Conservation (phyloP, 2,113 vertebrate genomes). For the Pseudolaguvia tuberculata region DNA sequence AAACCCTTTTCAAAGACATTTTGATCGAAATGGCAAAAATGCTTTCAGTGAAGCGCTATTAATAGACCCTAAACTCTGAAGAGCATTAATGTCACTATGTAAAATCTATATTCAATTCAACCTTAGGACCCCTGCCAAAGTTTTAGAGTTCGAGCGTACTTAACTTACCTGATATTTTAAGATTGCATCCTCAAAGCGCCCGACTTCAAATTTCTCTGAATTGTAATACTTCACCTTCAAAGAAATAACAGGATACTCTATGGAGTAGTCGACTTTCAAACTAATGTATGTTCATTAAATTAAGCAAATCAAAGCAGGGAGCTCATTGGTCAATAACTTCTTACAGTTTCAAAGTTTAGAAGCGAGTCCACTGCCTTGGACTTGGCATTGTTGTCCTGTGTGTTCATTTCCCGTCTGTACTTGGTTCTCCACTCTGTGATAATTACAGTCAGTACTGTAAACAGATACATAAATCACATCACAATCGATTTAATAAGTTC, state of each 20-base stretch:
- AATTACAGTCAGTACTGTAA: constrained; percentile 77
- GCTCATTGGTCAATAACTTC: not conserved
- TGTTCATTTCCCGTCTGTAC: constrained; percentile 84
- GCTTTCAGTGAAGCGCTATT: not conserved
- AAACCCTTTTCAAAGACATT: not conserved
- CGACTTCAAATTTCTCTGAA: constrained; percentile 79
- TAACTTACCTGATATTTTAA: constrained; percentile 78
- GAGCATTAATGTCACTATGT: not conserved
- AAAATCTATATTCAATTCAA: not conserved
- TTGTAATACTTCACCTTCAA: constrained; percentile 86
- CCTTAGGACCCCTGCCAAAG: not conserved
- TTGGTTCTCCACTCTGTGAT: constrained; percentile 89
- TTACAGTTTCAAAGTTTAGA: constrained; percentile 90
- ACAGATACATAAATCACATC: not conserved
- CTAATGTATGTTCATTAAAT: not conserved
- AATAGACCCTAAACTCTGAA: not conserved
- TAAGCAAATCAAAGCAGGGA: not conserved
- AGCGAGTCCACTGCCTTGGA: constrained; percentile 84
- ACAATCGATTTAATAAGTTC: not conserved
- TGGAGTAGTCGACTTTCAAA: not conserved
- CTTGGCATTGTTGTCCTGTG: constrained; percentile 77
- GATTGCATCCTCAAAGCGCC: constrained; percentile 78
- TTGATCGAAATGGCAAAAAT: not conserved
- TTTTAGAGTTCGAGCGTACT: not conserved
- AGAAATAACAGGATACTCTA: not conserved